Evolutionary conservation across 1,140 invertebrate genomes (phyloP).

Genomic region (Oncopeltus fasciatus): DNA sequence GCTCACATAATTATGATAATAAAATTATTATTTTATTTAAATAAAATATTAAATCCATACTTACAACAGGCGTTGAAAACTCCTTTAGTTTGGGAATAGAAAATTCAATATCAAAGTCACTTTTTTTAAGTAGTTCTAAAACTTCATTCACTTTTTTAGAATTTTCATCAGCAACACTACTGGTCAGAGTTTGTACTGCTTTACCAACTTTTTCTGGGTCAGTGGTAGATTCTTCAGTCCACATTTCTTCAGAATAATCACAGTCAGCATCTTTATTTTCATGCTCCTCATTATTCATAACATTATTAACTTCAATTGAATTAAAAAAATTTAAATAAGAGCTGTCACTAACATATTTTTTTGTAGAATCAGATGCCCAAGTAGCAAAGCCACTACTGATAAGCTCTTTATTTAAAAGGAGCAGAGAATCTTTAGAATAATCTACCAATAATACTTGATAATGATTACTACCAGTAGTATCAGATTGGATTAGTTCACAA

Average conservation of each 20-base stretch:
- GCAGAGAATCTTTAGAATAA: neutral
- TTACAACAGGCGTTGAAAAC: no score
- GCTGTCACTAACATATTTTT: neutral
- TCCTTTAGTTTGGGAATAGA: no score
- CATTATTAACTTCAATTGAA: neutral
- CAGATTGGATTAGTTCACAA: neutral
- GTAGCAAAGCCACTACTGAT: constrained; percentile 5
- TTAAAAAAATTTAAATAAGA: no score
- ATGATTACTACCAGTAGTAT: neutral
- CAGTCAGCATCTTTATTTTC: neutral
- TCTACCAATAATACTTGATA: constrained; percentile 2
- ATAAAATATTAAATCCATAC: no score
- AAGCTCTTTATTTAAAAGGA: constrained; percentile 4
- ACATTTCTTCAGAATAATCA: neutral
- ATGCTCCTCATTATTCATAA: neutral
- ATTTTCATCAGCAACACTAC: neutral
- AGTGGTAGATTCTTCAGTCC: neutral
- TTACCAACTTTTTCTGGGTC: neutral
- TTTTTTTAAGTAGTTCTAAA: neutral
- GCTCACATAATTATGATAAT: no score
- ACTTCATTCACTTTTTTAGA: neutral
- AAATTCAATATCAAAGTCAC: neutral
- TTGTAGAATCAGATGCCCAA: constrained; percentile 7
- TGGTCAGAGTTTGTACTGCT: neutral
- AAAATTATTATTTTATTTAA: no score